Percentiles rank a stretch among this genome's conserved stretches.
phyloP scores from a whole-genome alignment of 2,797 vertebrate genomes.

The Diceros bicornis region DNA sequence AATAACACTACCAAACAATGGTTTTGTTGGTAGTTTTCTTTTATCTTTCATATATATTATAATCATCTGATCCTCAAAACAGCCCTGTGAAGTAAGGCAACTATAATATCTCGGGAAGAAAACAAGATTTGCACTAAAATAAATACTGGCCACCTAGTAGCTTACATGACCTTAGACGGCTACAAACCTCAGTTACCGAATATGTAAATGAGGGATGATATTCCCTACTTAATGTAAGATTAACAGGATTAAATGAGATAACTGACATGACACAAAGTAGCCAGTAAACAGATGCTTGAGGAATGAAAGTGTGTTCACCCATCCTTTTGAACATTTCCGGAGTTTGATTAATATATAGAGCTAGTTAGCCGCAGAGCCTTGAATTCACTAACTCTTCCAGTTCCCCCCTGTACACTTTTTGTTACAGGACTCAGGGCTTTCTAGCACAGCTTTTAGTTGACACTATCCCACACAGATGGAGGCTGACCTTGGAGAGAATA shows the following conservation, averaged over 20 bases:
- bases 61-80: conserved; percentile 61
- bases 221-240: neutral
- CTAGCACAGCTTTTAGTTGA: neutral
- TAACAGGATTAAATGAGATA: neutral
- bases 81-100: conserved; percentile 47
- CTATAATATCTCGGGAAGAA: conserved; percentile 26
- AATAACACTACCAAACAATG: conserved; percentile 31
- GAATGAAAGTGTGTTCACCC: neutral
- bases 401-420: neutral
- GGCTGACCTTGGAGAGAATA: neutral
- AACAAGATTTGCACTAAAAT: conserved; percentile 45
- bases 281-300: neutral
- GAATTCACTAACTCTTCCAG: neutral
- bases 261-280: neutral
- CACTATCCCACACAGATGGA: no score
- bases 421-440: neutral
- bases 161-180: neutral
- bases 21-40: conserved; percentile 22
- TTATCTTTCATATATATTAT: conserved; percentile 69
- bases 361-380: neutral
- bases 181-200: neutral
- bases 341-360: neutral
- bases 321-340: neutral
- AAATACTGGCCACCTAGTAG: neutral
- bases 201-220: neutral